Evolutionary conservation across 1,140 invertebrate species (phyloP).

Genomic region (Aethina tumida): DNA sequence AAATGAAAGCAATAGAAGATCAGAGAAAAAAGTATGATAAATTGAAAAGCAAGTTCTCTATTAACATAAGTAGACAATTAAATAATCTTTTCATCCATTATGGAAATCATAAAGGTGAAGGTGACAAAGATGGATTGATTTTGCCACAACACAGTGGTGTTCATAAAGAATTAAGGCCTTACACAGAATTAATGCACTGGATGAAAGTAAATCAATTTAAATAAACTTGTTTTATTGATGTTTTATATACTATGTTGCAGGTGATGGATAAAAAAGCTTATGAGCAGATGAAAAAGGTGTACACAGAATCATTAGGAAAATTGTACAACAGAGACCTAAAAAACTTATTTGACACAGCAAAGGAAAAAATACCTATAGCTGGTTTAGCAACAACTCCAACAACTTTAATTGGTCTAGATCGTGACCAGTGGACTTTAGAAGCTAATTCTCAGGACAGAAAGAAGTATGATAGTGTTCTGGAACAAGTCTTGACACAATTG

Average conservation of each 20-base stretch:
- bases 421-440: constrained; percentile 45
- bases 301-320: constrained; percentile 67
- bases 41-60: constrained; percentile 74
- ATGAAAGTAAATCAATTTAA: constrained; percentile 25
- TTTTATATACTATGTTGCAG: constrained; percentile 30
- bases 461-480: constrained; percentile 62
- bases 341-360: constrained; percentile 28
- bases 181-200: constrained; percentile 86
- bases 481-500: constrained; percentile 75
- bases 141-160: constrained; percentile 67
- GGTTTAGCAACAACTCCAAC: constrained; percentile 26
- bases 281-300: constrained; percentile 67
- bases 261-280: constrained; percentile 76
- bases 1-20: constrained; percentile 76
- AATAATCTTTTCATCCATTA: constrained; percentile 92
- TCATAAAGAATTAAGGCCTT: constrained; percentile 73
- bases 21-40: constrained; percentile 79
- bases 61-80: constrained; percentile 72
- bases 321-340: constrained; percentile 74
- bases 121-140: constrained; percentile 47
- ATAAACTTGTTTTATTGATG: background rate
- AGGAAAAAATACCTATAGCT: constrained; percentile 24
- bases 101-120: constrained; percentile 48
- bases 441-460: constrained; percentile 45
- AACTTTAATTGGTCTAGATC: constrained; percentile 50